Evolutionary conservation across 1,140 invertebrate genomes (phyloP).

Genomic region (Argopecten irradians): DNA sequence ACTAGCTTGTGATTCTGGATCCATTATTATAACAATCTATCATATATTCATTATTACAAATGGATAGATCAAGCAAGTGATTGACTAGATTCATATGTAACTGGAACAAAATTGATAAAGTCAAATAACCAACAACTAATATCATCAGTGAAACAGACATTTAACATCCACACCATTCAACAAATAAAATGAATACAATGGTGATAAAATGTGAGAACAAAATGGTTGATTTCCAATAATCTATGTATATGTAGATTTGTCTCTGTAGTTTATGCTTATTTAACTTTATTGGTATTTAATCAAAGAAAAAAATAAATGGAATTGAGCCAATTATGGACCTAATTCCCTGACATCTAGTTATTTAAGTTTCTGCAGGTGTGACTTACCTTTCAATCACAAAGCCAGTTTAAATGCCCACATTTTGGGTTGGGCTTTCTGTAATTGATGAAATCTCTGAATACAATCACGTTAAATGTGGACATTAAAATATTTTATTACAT

Average conservation of each 20-base stretch:
- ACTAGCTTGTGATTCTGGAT: too few species aligned
- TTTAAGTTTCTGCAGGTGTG: neutral
- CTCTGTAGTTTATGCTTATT: too few species aligned
- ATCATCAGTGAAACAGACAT: neutral
- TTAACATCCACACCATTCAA: neutral
- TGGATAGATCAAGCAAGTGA: too few species aligned
- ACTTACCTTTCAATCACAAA: neutral
- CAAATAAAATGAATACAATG: neutral
- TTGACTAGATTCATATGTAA: too few species aligned
- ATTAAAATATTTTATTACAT: constrained; percentile 13
- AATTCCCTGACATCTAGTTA: neutral
- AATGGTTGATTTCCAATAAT: neutral
- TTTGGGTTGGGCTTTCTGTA: neutral
- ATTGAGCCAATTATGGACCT: neutral
- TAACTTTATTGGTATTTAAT: neutral
- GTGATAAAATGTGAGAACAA: neutral
- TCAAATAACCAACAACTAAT: too few species aligned
- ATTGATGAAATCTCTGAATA: neutral
- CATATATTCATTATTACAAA: too few species aligned
- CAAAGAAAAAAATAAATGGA: neutral
- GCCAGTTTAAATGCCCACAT: neutral
- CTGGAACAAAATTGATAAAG: too few species aligned
- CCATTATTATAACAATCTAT: too few species aligned
- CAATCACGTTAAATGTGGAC: neutral
- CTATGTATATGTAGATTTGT: neutral